Percentiles rank a stretch among this genome's conserved stretches.
Evolutionary conservation across 2,113 vertebrate genomes (phyloP).

Genomic region (Pampusana beccarii): DNA sequence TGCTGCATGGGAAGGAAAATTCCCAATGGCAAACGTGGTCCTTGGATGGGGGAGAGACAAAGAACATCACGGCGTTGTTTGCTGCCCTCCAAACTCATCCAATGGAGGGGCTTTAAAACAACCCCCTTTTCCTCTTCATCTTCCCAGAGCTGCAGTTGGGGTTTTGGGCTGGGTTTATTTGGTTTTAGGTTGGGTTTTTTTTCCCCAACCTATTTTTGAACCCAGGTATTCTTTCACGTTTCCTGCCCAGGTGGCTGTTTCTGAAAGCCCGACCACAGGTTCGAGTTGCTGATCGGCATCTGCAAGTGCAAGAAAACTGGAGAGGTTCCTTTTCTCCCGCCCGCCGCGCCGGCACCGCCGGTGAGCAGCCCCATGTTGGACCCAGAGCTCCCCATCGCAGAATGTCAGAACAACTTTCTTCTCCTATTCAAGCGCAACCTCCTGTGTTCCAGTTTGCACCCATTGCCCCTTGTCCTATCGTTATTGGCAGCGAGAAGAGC

Average conservation of each 20-base stretch:
- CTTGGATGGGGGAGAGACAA: fast-evolving
- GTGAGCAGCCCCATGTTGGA: fast-evolving
- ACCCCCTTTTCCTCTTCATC: not conserved
- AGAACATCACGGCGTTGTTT: no score
- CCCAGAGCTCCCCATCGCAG: no score
- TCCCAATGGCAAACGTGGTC: fast-evolving
- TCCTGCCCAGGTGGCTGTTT: slow-evolving; percentile 47
- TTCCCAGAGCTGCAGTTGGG: fast-evolving
- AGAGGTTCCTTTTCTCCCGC: fast-evolving
- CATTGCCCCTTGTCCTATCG: no score
- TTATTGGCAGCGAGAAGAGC: no score
- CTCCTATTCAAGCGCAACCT: no score
- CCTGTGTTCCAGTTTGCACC: no score
- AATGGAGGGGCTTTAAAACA: not conserved
- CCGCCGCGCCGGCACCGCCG: not conserved
- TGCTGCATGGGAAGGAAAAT: not conserved
- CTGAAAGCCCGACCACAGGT: not conserved
- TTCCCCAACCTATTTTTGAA: no score
- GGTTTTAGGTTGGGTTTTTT: not conserved
- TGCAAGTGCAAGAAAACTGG: not conserved
- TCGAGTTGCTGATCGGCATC: not conserved
- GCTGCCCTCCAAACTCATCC: not conserved
- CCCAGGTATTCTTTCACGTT: not conserved
- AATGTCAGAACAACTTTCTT: no score
- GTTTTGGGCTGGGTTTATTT: not conserved